Conservation (phyloP, 2,113 vertebrate genomes). For the Cyprinodon variegatus region DNA sequence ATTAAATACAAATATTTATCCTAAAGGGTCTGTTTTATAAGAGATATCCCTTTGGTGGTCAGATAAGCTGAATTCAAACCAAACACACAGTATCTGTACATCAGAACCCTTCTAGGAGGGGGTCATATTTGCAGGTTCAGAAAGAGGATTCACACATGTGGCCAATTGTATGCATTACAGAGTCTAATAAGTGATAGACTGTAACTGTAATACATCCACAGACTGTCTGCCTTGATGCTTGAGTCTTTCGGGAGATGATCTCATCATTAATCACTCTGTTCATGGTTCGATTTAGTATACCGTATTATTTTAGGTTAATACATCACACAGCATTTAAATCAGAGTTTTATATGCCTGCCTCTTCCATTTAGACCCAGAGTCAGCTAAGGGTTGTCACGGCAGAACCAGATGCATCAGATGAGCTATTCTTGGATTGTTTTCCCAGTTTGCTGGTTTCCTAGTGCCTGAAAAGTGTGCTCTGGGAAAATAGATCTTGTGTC, state of each 20-base stretch:
- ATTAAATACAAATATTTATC: no score
- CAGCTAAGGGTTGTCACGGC: conserved; percentile 63
- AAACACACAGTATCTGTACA: not conserved
- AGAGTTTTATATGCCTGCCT: conserved; percentile 42
- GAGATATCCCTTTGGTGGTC: not conserved
- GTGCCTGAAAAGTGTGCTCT: conserved; percentile 53
- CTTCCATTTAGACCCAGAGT: conserved; percentile 52
- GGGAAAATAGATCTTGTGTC: conserved; percentile 50
- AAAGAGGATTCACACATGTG: conserved; percentile 24
- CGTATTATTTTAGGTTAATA: conserved; percentile 34
- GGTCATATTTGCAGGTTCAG: conserved; percentile 1
- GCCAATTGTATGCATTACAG: conserved; percentile 18
- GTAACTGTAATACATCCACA: conserved; percentile 10
- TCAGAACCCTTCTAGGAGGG: not conserved
- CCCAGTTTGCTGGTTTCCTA: conserved; percentile 50
- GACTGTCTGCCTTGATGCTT: conserved; percentile 18
- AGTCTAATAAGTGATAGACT: conserved; percentile 32
- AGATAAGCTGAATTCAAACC: not conserved
- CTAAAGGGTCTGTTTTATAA: no score
- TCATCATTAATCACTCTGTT: conserved; percentile 51
- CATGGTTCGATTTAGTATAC: conserved; percentile 35
- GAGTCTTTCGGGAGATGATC: conserved; percentile 23
- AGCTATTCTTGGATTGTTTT: conserved; percentile 69
- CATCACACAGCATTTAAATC: conserved; percentile 35
- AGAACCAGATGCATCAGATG: conserved; percentile 72